Conservation (phyloP, 2,888 invertebrate genomes). For the Harpalus rubripes region DNA sequence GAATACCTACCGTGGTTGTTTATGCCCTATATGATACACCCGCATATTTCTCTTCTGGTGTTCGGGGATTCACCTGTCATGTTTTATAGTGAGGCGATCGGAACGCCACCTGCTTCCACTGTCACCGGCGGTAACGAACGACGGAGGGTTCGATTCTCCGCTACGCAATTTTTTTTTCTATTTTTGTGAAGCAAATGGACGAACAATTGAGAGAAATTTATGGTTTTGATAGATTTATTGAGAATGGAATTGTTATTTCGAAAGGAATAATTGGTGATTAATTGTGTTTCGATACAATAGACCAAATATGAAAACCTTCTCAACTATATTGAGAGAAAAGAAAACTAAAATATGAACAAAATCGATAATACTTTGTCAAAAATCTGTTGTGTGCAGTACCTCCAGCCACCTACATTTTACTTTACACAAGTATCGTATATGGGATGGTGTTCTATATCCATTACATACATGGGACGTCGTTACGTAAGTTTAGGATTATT, state of each 20-base stretch:
- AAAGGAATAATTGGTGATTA: slow-evolving; percentile 20
- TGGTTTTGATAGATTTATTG: slow-evolving; percentile 33
- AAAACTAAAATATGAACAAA: too few species aligned
- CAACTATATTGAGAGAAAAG: too few species aligned
- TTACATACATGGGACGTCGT: too few species aligned
- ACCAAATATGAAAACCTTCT: too few species aligned
- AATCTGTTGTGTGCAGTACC: too few species aligned
- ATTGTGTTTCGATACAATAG: neutral
- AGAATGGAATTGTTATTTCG: slow-evolving; percentile 11
- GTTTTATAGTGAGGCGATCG: slow-evolving; percentile 42
- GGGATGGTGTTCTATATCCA: too few species aligned
- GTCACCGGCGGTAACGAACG: slow-evolving; percentile 35
- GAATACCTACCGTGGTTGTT: neutral
- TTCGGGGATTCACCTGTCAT: slow-evolving; percentile 31
- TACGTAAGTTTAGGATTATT: too few species aligned
- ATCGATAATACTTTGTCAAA: too few species aligned
- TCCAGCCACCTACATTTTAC: too few species aligned
- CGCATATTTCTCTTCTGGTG: neutral
- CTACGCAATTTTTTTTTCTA: slow-evolving; percentile 29
- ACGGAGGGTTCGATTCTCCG: slow-evolving; percentile 5
- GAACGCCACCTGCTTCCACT: slow-evolving; percentile 26
- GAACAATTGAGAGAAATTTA: slow-evolving; percentile 44
- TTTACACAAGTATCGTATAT: too few species aligned
- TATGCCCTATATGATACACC: slow-evolving; percentile 11
- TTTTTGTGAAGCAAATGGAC: slow-evolving; percentile 17